A percentile compares a stretch with the other conserved stretches of the same genome.
Conservation (phyloP, 2,888 invertebrate genomes). For the Cryptocephalus primarius region DNA sequence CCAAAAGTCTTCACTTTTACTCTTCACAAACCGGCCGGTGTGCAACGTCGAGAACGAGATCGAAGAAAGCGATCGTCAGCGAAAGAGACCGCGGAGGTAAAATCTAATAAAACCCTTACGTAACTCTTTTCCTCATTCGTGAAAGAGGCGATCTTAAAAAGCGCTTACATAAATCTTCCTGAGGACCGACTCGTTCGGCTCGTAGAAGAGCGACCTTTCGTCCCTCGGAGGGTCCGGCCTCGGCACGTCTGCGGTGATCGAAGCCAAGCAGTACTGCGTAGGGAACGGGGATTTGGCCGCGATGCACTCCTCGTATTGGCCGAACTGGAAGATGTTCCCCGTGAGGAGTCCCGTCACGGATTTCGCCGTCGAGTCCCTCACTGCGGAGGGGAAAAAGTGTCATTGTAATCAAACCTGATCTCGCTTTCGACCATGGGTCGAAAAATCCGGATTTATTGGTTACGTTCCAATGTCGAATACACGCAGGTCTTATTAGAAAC, state of each 20-base stretch:
- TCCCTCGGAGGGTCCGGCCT: constrained; percentile 20
- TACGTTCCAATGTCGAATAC: too few species aligned
- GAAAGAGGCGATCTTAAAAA: too few species aligned
- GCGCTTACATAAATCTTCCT: constrained; percentile 31
- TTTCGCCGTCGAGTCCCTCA: constrained; percentile 50
- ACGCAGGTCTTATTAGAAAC: too few species aligned
- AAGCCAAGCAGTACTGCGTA: constrained; percentile 31
- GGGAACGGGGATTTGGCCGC: constrained; percentile 28
- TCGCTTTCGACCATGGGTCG: too few species aligned
- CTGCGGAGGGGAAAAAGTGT: constrained; percentile 30
- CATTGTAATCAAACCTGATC: too few species aligned
- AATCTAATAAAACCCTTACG: too few species aligned
- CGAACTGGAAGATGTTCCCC: constrained; percentile 46
- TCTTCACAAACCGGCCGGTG: too few species aligned
- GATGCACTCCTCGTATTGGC: constrained; percentile 49
- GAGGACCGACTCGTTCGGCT: constrained; percentile 24
- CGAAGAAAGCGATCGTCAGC: too few species aligned
- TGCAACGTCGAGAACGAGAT: too few species aligned
- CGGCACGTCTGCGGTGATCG: constrained; percentile 22
- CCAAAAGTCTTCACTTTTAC: too few species aligned
- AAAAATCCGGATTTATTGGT: not conserved
- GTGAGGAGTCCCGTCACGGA: constrained; percentile 44
- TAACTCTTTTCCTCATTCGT: too few species aligned
- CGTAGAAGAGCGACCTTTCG: constrained; percentile 22
- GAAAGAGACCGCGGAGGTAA: too few species aligned